Conservation (phyloP, 64 coral and sea anemone genomes). For the Actinia equina region DNA sequence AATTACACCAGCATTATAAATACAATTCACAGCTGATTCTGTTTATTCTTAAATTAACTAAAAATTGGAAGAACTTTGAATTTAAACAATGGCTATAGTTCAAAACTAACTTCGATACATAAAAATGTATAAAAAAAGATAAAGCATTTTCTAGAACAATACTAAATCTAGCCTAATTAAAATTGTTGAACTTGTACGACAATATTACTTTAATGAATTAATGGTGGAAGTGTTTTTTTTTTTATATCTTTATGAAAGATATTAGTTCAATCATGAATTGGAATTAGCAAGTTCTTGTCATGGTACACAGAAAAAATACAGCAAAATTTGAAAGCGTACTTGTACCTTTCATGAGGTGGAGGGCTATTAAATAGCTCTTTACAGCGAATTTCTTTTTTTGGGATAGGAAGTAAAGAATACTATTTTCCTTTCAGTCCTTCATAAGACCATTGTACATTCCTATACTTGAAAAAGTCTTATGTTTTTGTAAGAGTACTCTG, state of each 20-base stretch:
- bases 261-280: background rate
- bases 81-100: background rate
- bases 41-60: background rate
- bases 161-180: background rate
- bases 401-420: background rate
- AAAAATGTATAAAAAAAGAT: background rate
- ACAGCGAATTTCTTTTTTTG: background rate
- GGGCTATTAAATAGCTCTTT: constrained; percentile 1
- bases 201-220: background rate
- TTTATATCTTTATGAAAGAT: background rate
- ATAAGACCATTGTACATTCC: background rate
- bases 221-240: background rate
- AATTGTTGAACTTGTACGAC: background rate
- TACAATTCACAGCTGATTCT: background rate
- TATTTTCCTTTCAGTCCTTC: background rate
- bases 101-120: background rate
- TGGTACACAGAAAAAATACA: background rate
- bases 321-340: background rate
- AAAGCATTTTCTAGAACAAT: background rate
- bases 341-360: background rate
- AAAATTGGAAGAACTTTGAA: background rate
- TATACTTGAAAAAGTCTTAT: background rate
- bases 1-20: background rate
- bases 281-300: background rate
- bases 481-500: background rate